phyloP scores from a whole-genome alignment of 2,888 invertebrate genomes.

The Pyralis farinalis region DNA sequence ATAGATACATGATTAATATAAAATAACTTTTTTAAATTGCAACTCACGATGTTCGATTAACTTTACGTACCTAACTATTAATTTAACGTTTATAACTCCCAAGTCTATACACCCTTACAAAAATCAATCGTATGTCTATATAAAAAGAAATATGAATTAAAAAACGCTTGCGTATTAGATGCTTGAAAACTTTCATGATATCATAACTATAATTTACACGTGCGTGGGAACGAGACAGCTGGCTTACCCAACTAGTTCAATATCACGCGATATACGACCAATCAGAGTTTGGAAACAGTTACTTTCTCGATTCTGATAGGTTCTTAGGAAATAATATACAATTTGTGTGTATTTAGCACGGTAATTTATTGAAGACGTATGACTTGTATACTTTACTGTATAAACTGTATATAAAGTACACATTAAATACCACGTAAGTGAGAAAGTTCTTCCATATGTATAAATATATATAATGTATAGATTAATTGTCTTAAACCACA shows the following conservation, averaged over 20 bases:
- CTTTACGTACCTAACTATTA: no score
- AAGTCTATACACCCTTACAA: no score
- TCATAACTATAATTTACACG: background rate
- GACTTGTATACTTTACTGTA: background rate
- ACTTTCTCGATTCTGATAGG: background rate
- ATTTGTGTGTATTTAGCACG: background rate
- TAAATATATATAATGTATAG: background rate
- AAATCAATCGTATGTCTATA: no score
- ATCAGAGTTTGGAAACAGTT: constrained; percentile 1
- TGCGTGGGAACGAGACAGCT: constrained; percentile 8
- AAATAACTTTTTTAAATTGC: no score
- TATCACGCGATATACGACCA: constrained; percentile 8
- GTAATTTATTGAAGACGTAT: background rate
- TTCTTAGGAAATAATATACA: background rate
- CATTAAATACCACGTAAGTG: background rate
- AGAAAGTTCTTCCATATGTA: background rate
- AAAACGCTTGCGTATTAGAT: background rate
- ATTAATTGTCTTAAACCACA: no score
- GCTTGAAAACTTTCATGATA: no score
- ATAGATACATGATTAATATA: no score
- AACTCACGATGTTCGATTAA: no score
- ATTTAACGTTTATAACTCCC: no score
- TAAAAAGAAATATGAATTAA: no score
- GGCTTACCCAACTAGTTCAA: background rate
- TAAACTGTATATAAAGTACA: background rate